Base-by-base conservation (phyloP, 2,113 vertebrate species). In the Ranitomeya imitator region DNA sequence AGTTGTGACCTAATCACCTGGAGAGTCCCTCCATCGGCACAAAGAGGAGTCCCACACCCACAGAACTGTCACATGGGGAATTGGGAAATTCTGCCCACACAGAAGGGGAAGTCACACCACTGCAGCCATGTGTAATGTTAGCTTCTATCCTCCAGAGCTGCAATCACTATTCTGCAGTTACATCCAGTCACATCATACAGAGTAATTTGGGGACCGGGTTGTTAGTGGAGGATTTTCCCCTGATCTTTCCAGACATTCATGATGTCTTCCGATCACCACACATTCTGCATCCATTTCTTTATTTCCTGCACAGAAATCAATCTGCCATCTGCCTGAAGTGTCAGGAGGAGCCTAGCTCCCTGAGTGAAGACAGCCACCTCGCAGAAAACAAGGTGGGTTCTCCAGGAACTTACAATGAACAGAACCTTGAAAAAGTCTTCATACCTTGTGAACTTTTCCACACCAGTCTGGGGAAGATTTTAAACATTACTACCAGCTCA, bases 251-350 rank as follows among this genome's bases (percentile, higher is more conserved):
- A 63, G 19, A 63, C 18, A 18, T 63, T 18, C 61, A 21, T 18
- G 6, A 6, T 7, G 6, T 21, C 61, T 0, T 7, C 37, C 5
- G n/a, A 15, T 67, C 14, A 69, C 12, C 23, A 23, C 67, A 26
- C 67, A 69, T 0, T n/a, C 67, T 69, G n/a, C 67, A 69, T 69
- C 11, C 26, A 16, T 73, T 84, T 15, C 55, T 19, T 83, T 63
- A 6, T 63, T 85, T 90, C 51, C 85, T 89, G 65, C 12, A 87
- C 91, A 97, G 96, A 87, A 95, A 93, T 83, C 91, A 95, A 88
- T 94, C 94, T 52, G 91, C 79, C 0, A 82, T 94, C 86, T 97
- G 96, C 90, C 90, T 94, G 84, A 95, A 93, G 82, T 96, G 96
- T 88, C 92, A 92, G 77, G 94, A 94, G 0, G 91, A 92, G 85